A percentile compares a stretch with the other conserved stretches of the same genome.
Conservation (phyloP, 2,797 vertebrate genomes). For the Loriculus beryllinus region DNA sequence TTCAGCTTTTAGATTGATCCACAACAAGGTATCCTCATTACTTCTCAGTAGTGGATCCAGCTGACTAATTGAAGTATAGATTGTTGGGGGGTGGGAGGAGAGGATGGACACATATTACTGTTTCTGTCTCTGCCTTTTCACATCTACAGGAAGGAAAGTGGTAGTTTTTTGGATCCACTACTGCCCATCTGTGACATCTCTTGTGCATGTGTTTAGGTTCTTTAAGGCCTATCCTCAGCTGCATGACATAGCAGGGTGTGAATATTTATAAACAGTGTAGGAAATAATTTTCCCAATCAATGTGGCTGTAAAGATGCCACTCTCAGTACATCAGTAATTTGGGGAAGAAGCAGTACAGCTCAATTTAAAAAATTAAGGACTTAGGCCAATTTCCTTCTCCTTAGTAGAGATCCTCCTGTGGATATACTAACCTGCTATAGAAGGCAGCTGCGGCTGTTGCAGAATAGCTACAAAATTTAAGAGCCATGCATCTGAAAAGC, state of each 20-base stretch:
- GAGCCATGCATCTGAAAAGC: conserved; percentile 61
- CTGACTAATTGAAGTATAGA: not conserved
- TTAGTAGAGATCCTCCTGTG: not conserved
- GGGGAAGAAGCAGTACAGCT: not conserved
- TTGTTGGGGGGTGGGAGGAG: not conserved
- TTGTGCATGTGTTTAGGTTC: not conserved
- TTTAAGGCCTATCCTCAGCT: conserved; percentile 7
- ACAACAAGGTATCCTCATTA: conserved; percentile 49
- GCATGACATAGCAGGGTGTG: conserved; percentile 27
- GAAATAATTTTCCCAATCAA: not conserved
- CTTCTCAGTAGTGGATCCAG: conserved; percentile 72
- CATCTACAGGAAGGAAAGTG: not conserved
- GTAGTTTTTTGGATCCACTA: conserved; percentile 69
- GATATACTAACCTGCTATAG: not conserved
- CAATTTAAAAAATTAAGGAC: not conserved
- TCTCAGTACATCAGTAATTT: not conserved
- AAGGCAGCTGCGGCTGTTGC: conserved; percentile 37
- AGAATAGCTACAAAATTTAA: conserved; percentile 33
- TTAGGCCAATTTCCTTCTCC: not conserved
- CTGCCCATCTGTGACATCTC: conserved; percentile 43
- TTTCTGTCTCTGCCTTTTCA: not conserved
- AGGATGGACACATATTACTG: not conserved
- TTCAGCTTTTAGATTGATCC: conserved; percentile 58
- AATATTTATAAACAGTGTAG: not conserved
- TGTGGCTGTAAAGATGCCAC: not conserved